Evolutionary conservation across 2,888 invertebrate genomes (phyloP).

Genomic region (Vandiemenella viatica): DNA sequence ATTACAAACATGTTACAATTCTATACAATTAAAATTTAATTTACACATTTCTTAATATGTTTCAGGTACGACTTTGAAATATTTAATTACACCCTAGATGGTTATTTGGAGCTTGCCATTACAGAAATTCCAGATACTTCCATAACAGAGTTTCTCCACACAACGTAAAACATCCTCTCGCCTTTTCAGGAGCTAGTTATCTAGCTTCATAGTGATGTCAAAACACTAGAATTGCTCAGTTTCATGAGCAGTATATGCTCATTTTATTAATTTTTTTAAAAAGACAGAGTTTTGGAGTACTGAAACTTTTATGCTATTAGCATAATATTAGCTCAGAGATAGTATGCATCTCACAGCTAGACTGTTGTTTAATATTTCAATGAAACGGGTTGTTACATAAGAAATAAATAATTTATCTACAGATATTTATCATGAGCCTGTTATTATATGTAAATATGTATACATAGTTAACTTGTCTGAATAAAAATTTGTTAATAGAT

Average conservation of each 20-base stretch:
- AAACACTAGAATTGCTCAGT: background rate
- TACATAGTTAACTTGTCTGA: constrained; percentile 2
- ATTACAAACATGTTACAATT: no score
- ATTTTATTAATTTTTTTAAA: no score
- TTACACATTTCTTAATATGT: constrained; percentile 21
- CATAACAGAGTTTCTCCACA: constrained; percentile 1
- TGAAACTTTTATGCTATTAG: no score
- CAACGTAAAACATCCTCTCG: constrained; percentile 4
- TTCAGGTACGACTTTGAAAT: constrained; percentile 72
- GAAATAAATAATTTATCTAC: background rate
- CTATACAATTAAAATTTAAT: background rate
- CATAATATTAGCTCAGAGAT: background rate
- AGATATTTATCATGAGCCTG: constrained; percentile 5
- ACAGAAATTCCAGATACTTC: constrained; percentile 2
- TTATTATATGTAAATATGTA: constrained; percentile 12
- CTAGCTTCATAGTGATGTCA: background rate
- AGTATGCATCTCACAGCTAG: background rate
- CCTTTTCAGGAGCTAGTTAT: background rate
- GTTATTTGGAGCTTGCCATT: constrained; percentile 38
- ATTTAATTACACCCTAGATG: constrained; percentile 67
- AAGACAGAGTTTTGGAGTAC: no score
- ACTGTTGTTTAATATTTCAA: background rate
- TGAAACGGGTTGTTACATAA: constrained; percentile 3
- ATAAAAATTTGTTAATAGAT: constrained; percentile 16
- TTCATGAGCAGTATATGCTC: background rate